Evolutionary conservation across 2,888 invertebrate genomes (phyloP), one percentile per base, ranked within the genome.

Genomic region (Eumerus sabulonum): DNA sequence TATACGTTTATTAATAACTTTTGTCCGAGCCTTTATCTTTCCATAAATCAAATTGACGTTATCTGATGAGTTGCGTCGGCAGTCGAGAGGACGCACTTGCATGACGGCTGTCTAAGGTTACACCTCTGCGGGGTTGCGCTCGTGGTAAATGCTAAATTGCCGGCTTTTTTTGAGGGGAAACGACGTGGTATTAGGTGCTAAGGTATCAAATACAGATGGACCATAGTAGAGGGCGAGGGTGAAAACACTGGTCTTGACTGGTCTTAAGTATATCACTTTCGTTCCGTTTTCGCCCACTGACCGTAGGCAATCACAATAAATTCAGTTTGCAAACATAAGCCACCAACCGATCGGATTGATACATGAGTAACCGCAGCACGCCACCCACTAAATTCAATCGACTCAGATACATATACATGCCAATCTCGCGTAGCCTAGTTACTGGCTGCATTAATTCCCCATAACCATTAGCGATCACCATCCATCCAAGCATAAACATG

Each of bases 391-490:
- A 47, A 57, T 11, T 47, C 53, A 45, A 40, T 57, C 54, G 19
- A 44, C 44, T 12, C 44, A 54, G 44, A 18, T 50, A 19, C 9
- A 77, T 35, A 38, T 40, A 45, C 53, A 57, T 48, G 67, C 18
- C 48, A 50, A 12, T 40, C 44, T 19, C 12, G 42, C 36, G 40
- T n/a, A n/a, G 12, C 40, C 40, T 40, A n/a, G 12, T 40, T 40
- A 40, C 35, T 54, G 45, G 51, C 51, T 59, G 79, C 68, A 79
- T 79, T 79, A 79, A 79, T 79, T 70, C 56, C 60, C 59, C 74
- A 79, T 79, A 74, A 79, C 74, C 68, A 36, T 64, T 74, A 79
- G 74, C 79, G 79, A 79, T 79, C 64, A 40, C 50, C 74, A 40
- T 59, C 50, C 74, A 40, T 59, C 57, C 57, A 12, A 47, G 50